Percentiles rank a stretch among this genome's conserved stretches.
Conservation (phyloP, 2,113 vertebrate species). For the Mesocricetus auratus region DNA sequence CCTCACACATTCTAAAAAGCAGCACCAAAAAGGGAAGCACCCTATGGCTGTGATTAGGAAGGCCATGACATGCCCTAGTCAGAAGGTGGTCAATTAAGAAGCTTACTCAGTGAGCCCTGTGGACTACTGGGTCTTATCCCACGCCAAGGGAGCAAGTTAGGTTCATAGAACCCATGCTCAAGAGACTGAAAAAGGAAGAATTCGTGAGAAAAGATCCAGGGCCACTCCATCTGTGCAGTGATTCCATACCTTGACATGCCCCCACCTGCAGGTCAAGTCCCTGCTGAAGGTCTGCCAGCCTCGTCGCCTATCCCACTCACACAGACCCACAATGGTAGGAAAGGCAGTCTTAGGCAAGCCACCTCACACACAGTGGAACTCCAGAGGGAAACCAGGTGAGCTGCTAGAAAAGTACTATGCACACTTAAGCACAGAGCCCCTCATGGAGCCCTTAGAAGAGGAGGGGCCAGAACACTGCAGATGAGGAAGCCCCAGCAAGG, state of each 20-base stretch:
- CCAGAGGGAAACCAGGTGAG: not conserved
- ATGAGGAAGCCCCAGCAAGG: constrained; percentile 40
- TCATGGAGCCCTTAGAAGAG: not conserved
- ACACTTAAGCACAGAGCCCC: not conserved
- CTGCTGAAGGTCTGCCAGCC: not conserved
- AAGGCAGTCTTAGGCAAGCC: not conserved
- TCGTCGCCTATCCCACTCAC: not conserved
- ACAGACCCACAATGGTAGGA: not conserved
- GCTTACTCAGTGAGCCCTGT: not conserved
- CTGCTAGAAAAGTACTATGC: not conserved
- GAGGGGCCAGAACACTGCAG: not conserved
- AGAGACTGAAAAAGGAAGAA: not conserved
- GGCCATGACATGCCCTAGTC: not conserved
- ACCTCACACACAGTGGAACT: not conserved
- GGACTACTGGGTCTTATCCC: not conserved
- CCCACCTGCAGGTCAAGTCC: not conserved
- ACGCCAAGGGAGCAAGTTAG: not conserved
- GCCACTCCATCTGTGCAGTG: not conserved
- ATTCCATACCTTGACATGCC: not conserved
- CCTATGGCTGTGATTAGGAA: not conserved
- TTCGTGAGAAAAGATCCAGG: not conserved
- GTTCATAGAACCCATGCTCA: not conserved
- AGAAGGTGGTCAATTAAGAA: not conserved
- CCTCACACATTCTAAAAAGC: not conserved
- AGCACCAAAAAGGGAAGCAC: not conserved